Conservation (phyloP, 2,797 vertebrate genomes). For the Acanthopagrus latus region DNA sequence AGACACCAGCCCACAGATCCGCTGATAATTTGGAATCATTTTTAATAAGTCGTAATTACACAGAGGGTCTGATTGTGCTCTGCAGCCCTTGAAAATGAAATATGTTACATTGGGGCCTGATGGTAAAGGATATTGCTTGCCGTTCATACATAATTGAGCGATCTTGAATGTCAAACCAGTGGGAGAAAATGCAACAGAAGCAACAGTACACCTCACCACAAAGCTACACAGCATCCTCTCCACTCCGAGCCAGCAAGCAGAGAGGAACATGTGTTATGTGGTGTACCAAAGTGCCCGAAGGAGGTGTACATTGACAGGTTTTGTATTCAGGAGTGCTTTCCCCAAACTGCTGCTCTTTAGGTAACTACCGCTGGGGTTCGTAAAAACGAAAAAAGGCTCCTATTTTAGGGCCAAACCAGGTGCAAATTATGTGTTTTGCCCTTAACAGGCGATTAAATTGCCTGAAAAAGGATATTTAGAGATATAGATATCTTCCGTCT, state of each 20-base stretch:
- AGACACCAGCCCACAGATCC: slow-evolving; percentile 84
- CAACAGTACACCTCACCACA: slow-evolving; percentile 84
- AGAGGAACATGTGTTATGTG: slow-evolving; percentile 82
- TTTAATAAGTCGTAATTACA: slow-evolving; percentile 91
- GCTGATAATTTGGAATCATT: slow-evolving; percentile 87
- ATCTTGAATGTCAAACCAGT: slow-evolving; percentile 91
- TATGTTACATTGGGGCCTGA: slow-evolving; percentile 88
- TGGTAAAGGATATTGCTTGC: slow-evolving; percentile 91
- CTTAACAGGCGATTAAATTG: background rate
- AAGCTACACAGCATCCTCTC: slow-evolving; percentile 77
- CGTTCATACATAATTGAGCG: slow-evolving; percentile 91
- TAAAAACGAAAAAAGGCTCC: background rate
- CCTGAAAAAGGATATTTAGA: slow-evolving; percentile 21
- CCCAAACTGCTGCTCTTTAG: slow-evolving; percentile 62
- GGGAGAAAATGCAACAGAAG: slow-evolving; percentile 88
- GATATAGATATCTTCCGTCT: slow-evolving; percentile 25
- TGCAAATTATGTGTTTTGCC: slow-evolving; percentile 12
- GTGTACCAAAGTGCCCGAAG: slow-evolving; percentile 77
- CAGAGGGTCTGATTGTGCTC: slow-evolving; percentile 87
- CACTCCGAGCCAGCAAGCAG: slow-evolving; percentile 65
- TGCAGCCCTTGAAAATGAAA: slow-evolving; percentile 89
- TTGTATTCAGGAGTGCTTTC: slow-evolving; percentile 50
- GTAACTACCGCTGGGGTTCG: slow-evolving; percentile 11
- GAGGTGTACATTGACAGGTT: slow-evolving; percentile 74
- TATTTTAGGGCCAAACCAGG: background rate